These are phyloP conservation scores for Intellagama lesueurii DNA, from an alignment of 2,797 vertebrate species.

Conservation along the genomic window DNA sequence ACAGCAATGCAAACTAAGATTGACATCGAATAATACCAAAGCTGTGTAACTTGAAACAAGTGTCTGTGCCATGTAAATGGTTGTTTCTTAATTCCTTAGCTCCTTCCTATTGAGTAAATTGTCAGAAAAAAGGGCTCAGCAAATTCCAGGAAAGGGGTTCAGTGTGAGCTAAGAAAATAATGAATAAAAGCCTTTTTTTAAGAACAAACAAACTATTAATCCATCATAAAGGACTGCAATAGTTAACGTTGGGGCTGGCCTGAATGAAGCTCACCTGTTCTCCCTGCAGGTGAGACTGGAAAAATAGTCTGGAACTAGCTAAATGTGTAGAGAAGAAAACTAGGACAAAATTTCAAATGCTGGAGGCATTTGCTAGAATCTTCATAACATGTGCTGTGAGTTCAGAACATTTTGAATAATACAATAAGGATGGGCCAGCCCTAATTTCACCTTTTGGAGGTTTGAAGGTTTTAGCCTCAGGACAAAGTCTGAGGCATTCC, in stretches of 20 bases:
- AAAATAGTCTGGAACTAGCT: background rate
- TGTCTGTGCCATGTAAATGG: constrained; percentile 31
- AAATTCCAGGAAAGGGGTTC: background rate
- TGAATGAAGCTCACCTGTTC: constrained; percentile 9
- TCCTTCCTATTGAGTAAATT: constrained; percentile 19
- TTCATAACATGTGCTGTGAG: constrained; percentile 18
- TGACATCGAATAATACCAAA: constrained; percentile 40
- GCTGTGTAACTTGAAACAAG: constrained; percentile 9
- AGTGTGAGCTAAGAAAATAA: constrained; percentile 19
- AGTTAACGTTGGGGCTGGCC: background rate
- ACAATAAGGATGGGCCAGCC: constrained; percentile 26
- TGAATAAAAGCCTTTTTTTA: constrained; percentile 10
- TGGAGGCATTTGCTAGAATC: constrained; percentile 51
- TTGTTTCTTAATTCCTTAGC: constrained; percentile 7
- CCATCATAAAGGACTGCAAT: constrained; percentile 5
- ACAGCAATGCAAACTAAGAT: constrained; percentile 29
- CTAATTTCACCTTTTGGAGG: constrained; percentile 48
- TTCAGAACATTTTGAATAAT: constrained; percentile 32
- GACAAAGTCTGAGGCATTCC: constrained; percentile 31
- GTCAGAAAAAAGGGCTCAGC: background rate
- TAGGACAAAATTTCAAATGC: constrained; percentile 38
- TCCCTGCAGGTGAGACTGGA: constrained; percentile 22
- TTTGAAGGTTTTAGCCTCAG: constrained; percentile 53
- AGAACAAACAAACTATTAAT: background rate
- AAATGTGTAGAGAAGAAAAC: constrained; percentile 2